A percentile compares a stretch with the other conserved stretches of the same genome.
Conservation (phyloP, 2,113 vertebrate genomes). For the Brienomyrus brachyistius region DNA sequence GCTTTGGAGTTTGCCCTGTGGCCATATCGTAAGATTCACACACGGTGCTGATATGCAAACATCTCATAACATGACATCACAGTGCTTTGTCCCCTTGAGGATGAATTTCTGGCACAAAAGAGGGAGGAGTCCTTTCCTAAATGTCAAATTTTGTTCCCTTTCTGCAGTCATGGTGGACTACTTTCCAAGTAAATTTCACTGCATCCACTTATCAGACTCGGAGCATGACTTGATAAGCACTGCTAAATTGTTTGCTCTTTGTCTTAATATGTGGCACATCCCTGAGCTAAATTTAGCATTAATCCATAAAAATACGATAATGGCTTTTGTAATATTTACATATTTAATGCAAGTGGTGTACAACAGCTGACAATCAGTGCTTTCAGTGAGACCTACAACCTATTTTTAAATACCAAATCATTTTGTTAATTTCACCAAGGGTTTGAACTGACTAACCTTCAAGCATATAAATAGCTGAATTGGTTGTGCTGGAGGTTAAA, state of each 20-base stretch:
- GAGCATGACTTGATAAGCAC: not conserved
- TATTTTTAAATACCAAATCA: not conserved
- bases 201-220: not conserved
- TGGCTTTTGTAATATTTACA: slow-evolving; percentile 1
- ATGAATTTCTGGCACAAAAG: not conserved
- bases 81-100: not conserved
- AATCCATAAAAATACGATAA: not conserved
- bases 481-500: not conserved
- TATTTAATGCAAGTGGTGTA: not conserved
- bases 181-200: not conserved
- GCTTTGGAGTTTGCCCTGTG: not conserved
- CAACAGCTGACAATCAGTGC: not conserved
- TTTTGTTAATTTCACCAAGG: not conserved
- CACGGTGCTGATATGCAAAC: not conserved
- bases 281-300: not conserved
- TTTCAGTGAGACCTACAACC: not conserved
- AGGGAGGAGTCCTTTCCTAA: not conserved
- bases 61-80: not conserved
- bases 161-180: not conserved
- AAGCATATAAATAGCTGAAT: not conserved
- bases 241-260: not conserved
- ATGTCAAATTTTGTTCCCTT: not conserved
- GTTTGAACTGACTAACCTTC: not conserved
- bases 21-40: not conserved
- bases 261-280: not conserved